Base-by-base conservation (phyloP, 1,140 invertebrate genomes). In the Bombus fervidus region DNA sequence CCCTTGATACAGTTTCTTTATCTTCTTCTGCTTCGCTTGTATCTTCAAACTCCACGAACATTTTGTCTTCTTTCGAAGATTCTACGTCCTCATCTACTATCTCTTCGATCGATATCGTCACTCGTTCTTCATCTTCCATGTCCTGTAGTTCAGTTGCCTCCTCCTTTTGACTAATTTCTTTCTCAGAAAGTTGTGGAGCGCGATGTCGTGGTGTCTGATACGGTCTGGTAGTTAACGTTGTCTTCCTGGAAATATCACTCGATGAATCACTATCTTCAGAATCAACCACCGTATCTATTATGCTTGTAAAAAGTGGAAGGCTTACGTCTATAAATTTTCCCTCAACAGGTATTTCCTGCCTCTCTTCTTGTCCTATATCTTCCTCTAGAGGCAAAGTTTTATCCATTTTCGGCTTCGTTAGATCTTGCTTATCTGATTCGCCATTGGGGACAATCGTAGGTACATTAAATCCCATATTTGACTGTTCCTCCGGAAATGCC, bases 181-280 rank as follows among this genome's bases (percentile, higher is more conserved):
- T 88, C 28, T 91, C 84, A 47, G 85, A 68, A 9, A 76, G 76
- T 3, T 84, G 85, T 69, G 82, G 76, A 18, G 74, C 53, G 8
- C 90, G 86, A 86, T 94, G 92, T 12, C 93, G 91, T 22, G 93
- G 93, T 8, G 93, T 94, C 31, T 92, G 86, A 71, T 95, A 93
- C 10, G 94, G 94, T 78, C 91, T 84, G 12, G 89, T 93, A 13
- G 91, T 92, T 79, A 95, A 80, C 85, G 93, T 93, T 31, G 94
- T 95, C 90, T 93, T 93, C 80, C 92, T 93, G 4, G 95, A 95
- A 77, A 93, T 89, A 86, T 95, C 94, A 87, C 94, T 95, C 10
- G 93, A 94, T 43, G 93, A 93, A 85, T 95, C 94, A 84, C 92
- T 94, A 4, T 95, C 93, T 22, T 93, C 90, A 18, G 87, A 91